Conservation (phyloP, 2,888 invertebrate genomes). For the Galerucella nymphaeae region DNA sequence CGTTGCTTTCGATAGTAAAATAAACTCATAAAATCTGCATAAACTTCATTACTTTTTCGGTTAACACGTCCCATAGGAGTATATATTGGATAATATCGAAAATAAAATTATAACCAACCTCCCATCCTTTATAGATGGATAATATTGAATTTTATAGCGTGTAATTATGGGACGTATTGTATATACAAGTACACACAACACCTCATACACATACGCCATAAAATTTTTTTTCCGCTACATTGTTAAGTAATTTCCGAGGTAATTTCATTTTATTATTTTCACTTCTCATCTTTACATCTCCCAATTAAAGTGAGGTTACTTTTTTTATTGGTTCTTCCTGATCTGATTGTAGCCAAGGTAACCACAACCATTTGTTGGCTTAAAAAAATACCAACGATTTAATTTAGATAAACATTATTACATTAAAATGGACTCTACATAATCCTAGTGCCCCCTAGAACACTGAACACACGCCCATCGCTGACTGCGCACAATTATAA, state of each 20-base stretch:
- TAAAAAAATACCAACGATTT: too few species aligned
- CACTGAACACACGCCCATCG: too few species aligned
- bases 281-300: constrained; percentile 11
- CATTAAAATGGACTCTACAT: too few species aligned
- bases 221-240: constrained; percentile 25
- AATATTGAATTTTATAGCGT: constrained; percentile 32
- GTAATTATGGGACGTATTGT: constrained; percentile 24
- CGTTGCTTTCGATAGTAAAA: constrained; percentile 18
- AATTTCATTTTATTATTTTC: constrained; percentile 24
- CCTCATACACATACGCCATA: neutral
- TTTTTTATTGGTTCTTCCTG: constrained; percentile 22
- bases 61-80: constrained; percentile 31
- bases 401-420: too few species aligned
- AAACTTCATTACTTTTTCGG: constrained; percentile 34
- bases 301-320: constrained; percentile 20
- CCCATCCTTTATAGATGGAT: constrained; percentile 17
- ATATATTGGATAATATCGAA: constrained; percentile 10
- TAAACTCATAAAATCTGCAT: constrained; percentile 32
- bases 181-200: neutral
- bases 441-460: too few species aligned
- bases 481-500: too few species aligned
- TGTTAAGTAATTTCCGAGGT: constrained; percentile 32
- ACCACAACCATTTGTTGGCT: neutral
- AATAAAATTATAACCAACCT: too few species aligned
- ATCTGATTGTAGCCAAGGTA: constrained; percentile 8